Percentiles rank a stretch among this genome's conserved stretches.
Evolutionary conservation across 2,113 vertebrate genomes (phyloP).

Genomic region (Scomber scombrus): DNA sequence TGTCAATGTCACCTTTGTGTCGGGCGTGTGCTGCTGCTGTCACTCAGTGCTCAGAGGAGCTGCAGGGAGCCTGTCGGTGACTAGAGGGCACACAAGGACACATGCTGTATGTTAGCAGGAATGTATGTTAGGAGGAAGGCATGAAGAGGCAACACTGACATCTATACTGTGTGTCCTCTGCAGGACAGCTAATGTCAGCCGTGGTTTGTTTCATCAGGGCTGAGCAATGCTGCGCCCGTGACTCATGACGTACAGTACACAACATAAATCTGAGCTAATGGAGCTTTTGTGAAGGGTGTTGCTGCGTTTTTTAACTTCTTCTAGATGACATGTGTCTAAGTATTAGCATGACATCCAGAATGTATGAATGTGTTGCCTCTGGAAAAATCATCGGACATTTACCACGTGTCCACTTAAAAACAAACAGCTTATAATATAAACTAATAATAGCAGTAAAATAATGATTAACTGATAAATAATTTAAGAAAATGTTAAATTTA

Average conservation of each 20-base stretch:
- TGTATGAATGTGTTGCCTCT: not conserved
- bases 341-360: not conserved
- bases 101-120: not conserved
- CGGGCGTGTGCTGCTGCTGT: constrained; percentile 29
- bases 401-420: not conserved
- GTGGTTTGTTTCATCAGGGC: constrained; percentile 5
- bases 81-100: constrained; percentile 42
- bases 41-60: constrained; percentile 44
- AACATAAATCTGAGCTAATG: constrained; percentile 26
- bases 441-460: not conserved
- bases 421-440: not conserved
- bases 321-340: not conserved
- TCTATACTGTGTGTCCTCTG: constrained; percentile 2
- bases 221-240: constrained; percentile 20
- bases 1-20: constrained; percentile 43
- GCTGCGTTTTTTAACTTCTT: not conserved
- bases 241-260: constrained; percentile 11
- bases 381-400: not conserved
- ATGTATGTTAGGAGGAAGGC: no score
- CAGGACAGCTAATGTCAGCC: constrained; percentile 29
- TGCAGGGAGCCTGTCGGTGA: not conserved
- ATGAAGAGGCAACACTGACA: constrained; percentile 13
- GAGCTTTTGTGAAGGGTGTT: not conserved
- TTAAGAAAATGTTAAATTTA: no score
- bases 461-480: not conserved